Evolutionary conservation across 2,888 invertebrate genomes (phyloP).

Genomic region (Napeogenes inachia): DNA sequence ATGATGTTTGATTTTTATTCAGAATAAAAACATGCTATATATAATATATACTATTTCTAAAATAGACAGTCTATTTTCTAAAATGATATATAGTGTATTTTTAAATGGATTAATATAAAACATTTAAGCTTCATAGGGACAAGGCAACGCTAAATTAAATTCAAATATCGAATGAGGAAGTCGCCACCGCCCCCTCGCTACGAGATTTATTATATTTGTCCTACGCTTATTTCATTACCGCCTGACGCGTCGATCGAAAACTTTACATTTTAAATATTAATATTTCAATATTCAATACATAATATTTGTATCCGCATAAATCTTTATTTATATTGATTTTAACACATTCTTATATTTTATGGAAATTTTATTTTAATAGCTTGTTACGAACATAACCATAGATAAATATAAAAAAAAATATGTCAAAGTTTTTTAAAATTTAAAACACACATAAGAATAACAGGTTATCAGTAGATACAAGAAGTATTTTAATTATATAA

Average conservation of each 20-base stretch:
- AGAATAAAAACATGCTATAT: too few species aligned
- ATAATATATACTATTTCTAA: neutral
- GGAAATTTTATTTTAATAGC: too few species aligned
- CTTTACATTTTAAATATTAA: conserved; percentile 28
- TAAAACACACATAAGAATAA: too few species aligned
- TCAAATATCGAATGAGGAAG: conserved; percentile 77
- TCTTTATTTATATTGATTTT: too few species aligned
- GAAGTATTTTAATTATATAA: too few species aligned
- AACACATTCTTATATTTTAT: too few species aligned
- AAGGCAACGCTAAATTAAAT: conserved; percentile 73
- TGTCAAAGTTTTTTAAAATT: too few species aligned
- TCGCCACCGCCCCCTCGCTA: conserved; percentile 64
- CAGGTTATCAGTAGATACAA: too few species aligned
- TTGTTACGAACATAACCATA: too few species aligned
- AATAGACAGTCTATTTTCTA: conserved; percentile 3
- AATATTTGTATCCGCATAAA: too few species aligned
- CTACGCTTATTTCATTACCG: conserved; percentile 76
- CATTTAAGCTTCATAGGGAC: conserved; percentile 59
- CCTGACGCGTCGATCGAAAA: conserved; percentile 46
- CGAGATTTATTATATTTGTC: conserved; percentile 78
- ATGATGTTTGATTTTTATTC: too few species aligned
- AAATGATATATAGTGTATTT: neutral
- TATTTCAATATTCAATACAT: neutral
- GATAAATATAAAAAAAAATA: too few species aligned
- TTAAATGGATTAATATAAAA: conserved; percentile 28